Evolutionary conservation across 2,113 vertebrate genomes (phyloP).

Genomic region (Bufo gargarizans): DNA sequence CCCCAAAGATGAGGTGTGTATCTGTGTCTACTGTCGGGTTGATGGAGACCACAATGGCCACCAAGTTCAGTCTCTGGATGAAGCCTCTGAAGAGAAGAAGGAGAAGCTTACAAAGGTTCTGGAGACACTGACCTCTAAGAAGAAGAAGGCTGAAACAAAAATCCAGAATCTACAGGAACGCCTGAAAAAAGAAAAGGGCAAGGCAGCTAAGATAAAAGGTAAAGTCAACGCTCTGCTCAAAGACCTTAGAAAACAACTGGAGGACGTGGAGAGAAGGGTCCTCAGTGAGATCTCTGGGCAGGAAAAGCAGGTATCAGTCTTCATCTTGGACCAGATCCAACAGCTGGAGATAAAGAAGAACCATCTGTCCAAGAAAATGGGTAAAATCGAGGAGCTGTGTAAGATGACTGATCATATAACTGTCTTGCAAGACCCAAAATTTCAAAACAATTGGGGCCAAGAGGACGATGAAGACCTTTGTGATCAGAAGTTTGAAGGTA

Average conservation of each 20-base stretch:
- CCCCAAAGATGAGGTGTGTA: not conserved
- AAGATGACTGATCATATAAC: not conserved
- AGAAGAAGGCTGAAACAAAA: not conserved
- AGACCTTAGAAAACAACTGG: not conserved
- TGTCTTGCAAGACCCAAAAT: slow-evolving; percentile 1
- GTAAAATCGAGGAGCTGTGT: slow-evolving; percentile 7
- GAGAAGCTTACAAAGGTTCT: not conserved
- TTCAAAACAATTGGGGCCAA: not conserved
- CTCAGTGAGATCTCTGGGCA: not conserved
- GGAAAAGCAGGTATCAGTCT: not conserved
- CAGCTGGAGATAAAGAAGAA: slow-evolving; percentile 1
- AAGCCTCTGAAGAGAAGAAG: not conserved
- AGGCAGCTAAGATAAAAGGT: not conserved
- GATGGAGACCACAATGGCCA: slow-evolving; percentile 55
- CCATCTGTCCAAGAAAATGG: not conserved
- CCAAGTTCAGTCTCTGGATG: not conserved
- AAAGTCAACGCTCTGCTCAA: not conserved
- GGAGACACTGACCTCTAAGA: not conserved
- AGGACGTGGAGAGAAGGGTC: not conserved
- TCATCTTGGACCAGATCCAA: not conserved
- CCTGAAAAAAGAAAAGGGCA: not conserved
- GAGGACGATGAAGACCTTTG: too few species aligned
- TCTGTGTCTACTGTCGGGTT: not conserved
- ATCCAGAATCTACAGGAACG: not conserved
- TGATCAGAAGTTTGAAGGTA: not conserved